Conservation (phyloP, 2,888 invertebrate genomes). For the Oligia strigilis region DNA sequence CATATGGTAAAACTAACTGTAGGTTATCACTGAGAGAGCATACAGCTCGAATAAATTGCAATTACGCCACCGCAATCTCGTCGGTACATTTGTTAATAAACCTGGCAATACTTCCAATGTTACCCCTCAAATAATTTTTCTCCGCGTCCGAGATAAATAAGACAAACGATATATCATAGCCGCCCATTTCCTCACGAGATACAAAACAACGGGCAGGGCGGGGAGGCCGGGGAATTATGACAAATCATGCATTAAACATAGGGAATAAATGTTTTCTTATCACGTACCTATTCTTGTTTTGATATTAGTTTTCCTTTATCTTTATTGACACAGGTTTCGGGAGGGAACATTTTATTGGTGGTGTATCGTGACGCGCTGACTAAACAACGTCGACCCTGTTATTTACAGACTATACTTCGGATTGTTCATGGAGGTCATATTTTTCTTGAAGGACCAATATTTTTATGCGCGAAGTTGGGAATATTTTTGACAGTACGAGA, state of each 20-base stretch:
- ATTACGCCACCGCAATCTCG: constrained; percentile 78
- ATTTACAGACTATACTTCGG: constrained; percentile 53
- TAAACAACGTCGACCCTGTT: constrained; percentile 67
- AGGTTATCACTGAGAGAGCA: constrained; percentile 51
- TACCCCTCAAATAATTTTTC: constrained; percentile 85
- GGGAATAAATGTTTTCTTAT: constrained; percentile 91
- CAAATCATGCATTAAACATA: constrained; percentile 91
- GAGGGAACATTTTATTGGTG: constrained; percentile 84
- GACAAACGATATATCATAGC: constrained; percentile 88
- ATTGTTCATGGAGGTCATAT: constrained; percentile 48
- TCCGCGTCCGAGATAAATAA: constrained; percentile 86
- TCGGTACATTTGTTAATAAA: constrained; percentile 84
- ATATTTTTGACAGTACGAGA: constrained; percentile 8
- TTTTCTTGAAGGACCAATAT: constrained; percentile 32
- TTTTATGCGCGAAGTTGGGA: constrained; percentile 6
- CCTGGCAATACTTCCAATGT: constrained; percentile 78
- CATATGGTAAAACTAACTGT: constrained; percentile 51
- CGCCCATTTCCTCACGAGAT: constrained; percentile 87
- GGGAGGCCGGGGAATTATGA: constrained; percentile 89
- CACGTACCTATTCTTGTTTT: constrained; percentile 90
- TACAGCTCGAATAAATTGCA: constrained; percentile 70
- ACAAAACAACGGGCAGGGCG: constrained; percentile 86
- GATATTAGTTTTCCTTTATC: constrained; percentile 91
- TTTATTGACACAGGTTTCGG: constrained; percentile 90
- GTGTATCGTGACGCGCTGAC: constrained; percentile 80